Percentiles rank a stretch among this genome's conserved stretches.
Conservation (phyloP, 2,113 vertebrate genomes). For the Tringa solitaria region DNA sequence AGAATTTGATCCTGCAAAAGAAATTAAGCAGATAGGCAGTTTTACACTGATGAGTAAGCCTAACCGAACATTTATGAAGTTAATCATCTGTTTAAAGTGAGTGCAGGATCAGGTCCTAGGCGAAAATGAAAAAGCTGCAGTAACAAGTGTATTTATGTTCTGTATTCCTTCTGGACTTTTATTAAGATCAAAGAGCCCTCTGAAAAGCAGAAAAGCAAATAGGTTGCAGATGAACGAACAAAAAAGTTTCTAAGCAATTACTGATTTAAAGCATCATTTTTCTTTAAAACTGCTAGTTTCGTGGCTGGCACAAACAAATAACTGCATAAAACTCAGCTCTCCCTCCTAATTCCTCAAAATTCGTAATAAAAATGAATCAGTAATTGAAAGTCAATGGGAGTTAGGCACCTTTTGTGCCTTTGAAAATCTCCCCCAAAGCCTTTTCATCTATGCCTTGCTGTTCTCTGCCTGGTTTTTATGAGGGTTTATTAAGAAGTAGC, state of each 20-base stretch:
- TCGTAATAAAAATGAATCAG: slow-evolving; percentile 32
- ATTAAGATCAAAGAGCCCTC: slow-evolving; percentile 57
- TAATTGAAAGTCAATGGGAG: slow-evolving; percentile 52
- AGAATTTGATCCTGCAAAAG: slow-evolving; percentile 53
- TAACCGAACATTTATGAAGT: slow-evolving; percentile 36
- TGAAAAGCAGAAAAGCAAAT: slow-evolving; percentile 49
- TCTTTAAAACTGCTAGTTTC: slow-evolving; percentile 5
- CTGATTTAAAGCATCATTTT: slow-evolving; percentile 28
- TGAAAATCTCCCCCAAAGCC: slow-evolving; percentile 68
- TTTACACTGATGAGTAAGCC: slow-evolving; percentile 53
- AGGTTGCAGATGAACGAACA: slow-evolving; percentile 50
- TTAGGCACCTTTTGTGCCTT: slow-evolving; percentile 67
- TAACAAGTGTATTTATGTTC: slow-evolving; percentile 60
- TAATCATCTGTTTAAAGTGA: slow-evolving; percentile 56
- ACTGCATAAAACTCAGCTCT: not conserved
- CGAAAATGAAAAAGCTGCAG: slow-evolving; percentile 45
- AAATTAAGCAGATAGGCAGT: slow-evolving; percentile 45
- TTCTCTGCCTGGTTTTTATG: slow-evolving; percentile 56
- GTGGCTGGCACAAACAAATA: not conserved
- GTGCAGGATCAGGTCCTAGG: slow-evolving; percentile 40
- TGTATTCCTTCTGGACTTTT: slow-evolving; percentile 59
- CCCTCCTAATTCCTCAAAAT: slow-evolving; percentile 17
- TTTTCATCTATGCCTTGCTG: slow-evolving; percentile 66
- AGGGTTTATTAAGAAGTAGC: slow-evolving; percentile 62
- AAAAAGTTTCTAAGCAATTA: slow-evolving; percentile 53